A percentile compares a stretch with the other conserved stretches of the same genome.
phyloP scores from a whole-genome alignment of 2,113 vertebrate genomes.

The Hiodon tergisus region DNA sequence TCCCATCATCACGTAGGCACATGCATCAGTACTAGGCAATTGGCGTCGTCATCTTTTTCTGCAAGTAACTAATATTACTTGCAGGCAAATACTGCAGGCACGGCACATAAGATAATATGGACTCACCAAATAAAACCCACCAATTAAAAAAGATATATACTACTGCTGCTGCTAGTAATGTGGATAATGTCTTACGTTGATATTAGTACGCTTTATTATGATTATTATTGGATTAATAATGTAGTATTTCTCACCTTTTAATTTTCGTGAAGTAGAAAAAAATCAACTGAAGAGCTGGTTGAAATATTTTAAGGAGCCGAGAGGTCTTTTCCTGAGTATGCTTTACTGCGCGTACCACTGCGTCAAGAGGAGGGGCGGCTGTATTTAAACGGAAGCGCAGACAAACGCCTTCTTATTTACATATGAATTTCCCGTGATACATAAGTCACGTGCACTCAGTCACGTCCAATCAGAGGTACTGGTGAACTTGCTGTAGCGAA shows the following conservation, averaged over 20 bases:
- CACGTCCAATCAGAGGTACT: slow-evolving; percentile 46
- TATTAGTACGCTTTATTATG: too few species aligned
- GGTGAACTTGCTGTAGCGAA: not conserved
- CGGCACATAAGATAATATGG: not conserved
- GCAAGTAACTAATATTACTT: not conserved
- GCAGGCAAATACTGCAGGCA: not conserved
- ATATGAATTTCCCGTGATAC: slow-evolving; percentile 19
- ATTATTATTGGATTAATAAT: too few species aligned
- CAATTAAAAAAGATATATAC: not conserved
- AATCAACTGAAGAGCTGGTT: not conserved
- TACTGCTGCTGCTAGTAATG: not conserved
- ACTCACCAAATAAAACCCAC: not conserved
- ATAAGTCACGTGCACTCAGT: slow-evolving; percentile 32
- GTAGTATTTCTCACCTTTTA: slow-evolving; percentile 3
- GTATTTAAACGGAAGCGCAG: slow-evolving; percentile 42
- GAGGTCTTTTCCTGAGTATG: not conserved
- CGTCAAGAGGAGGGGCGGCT: slow-evolving; percentile 26
- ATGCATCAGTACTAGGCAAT: not conserved
- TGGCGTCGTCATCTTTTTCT: too few species aligned
- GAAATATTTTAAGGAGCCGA: slow-evolving; percentile 35
- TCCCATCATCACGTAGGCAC: slow-evolving; percentile 12
- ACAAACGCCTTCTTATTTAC: not conserved
- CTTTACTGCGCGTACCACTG: slow-evolving; percentile 25
- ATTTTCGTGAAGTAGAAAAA: not conserved
- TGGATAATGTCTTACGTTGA: not conserved